Percentiles rank a stretch among this genome's conserved stretches.
Evolutionary conservation across 2,888 invertebrate genomes (phyloP).

Genomic region (Acanthoscelides obtectus): DNA sequence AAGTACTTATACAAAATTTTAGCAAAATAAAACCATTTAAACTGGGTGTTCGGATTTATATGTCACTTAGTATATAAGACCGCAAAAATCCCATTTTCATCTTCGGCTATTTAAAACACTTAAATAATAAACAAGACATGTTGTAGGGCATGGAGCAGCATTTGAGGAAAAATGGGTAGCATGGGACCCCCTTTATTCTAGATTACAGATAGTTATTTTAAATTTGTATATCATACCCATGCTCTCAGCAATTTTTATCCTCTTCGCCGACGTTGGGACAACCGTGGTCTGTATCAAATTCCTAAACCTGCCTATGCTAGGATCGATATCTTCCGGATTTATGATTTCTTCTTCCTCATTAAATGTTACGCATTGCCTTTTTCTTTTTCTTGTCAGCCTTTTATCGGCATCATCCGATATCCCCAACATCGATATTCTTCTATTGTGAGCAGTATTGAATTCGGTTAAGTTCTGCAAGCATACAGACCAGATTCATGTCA

Average conservation of each 20-base stretch:
- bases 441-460: conserved; percentile 98
- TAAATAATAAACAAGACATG: too few relatives aligned
- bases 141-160: too few relatives aligned
- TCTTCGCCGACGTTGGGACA: conserved; percentile 52
- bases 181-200: too few relatives aligned
- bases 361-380: conserved; percentile 80
- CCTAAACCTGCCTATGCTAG: conserved; percentile 90
- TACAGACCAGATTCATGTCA: not conserved
- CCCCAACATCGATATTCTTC: conserved; percentile 92
- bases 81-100: too few relatives aligned
- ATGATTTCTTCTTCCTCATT: conserved; percentile 98
- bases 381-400: conserved; percentile 58
- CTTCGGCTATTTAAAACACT: too few relatives aligned
- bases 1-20: too few relatives aligned
- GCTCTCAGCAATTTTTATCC: conserved; percentile 30
- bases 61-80: too few relatives aligned
- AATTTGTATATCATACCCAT: conserved; percentile 34
- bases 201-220: too few relatives aligned
- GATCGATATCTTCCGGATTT: conserved; percentile 99
- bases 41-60: too few relatives aligned
- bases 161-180: too few relatives aligned
- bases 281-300: conserved; percentile 95
- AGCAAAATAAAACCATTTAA: too few relatives aligned
- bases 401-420: conserved; percentile 71
- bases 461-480: conserved; percentile 88